Base-by-base conservation (phyloP, 2,113 vertebrate species). In the Chauna torquata region DNA sequence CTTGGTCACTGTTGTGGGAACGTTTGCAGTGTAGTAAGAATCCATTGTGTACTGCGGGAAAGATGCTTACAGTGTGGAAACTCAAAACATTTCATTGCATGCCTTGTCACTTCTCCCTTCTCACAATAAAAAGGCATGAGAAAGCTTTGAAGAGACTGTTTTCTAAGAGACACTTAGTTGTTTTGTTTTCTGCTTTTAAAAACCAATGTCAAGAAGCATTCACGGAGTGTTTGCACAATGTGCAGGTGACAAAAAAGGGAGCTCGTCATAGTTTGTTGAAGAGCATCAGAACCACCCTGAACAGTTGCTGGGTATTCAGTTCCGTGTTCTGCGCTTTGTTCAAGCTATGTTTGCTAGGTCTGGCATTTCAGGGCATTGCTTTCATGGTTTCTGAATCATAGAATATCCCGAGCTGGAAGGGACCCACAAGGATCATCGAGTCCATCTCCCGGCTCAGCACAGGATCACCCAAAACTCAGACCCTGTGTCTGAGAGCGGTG, bases 221-320 rank as follows among this genome's bases (percentile, higher is more conserved):
- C 28, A 12, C 23, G 54, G 70, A 59, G 45, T 47, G 32, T 11
- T 19, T 47, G 55, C 42, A n/a, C 25, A 12, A 9, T 2, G 13
- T 17, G 42, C 12, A 17, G 34, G 28, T 55, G 42, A 34, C 81
- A 50, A 16, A 20, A n/a, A 19, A 0, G 4, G 82, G 17, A 59
- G 50, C 27, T 57, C 1, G 3, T 44, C 82, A 45, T 12, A 4
- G 19, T 42, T 64, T 57, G 19, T 17, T 12, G 27, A 59, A 72
- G 50, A 52, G 19, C 25, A 30, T 58, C 50, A 52, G 82, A 50
- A 58, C 38, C 18, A 45, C 58, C 16, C 27, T 18, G 47, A 32
- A 32, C 40, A 10, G 30, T 17, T 28, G 5, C 8, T 0, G 2
- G 10, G 28, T 34, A 3, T 8, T 23, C 11, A 1, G 13, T 17